These are phyloP conservation scores for Tipula unca DNA, from an alignment of 2,888 invertebrate species.

Conservation along the genomic window DNA sequence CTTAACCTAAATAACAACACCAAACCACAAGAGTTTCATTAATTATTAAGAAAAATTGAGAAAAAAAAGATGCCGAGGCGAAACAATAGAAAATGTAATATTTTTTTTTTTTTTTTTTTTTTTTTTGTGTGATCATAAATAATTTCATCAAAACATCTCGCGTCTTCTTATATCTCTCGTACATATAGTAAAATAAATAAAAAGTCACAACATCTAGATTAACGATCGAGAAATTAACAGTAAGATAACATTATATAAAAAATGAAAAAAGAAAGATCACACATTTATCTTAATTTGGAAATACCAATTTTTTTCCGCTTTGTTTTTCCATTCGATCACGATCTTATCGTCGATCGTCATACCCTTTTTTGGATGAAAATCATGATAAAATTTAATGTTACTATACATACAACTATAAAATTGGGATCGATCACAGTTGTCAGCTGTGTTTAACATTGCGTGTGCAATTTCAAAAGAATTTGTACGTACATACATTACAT, in stretches of 20 bases:
- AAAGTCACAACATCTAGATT: constrained; percentile 2
- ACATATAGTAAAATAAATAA: not conserved
- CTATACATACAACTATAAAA: not conserved
- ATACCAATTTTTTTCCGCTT: not conserved
- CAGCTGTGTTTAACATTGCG: not conserved
- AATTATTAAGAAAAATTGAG: not conserved
- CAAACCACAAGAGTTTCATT: not conserved
- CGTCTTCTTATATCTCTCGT: not conserved
- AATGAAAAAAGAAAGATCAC: not conserved
- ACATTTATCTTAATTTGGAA: not conserved
- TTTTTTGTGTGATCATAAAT: not conserved
- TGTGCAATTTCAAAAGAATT: not conserved
- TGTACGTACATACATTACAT: not conserved
- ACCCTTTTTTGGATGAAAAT: not conserved
- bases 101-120: not conserved
- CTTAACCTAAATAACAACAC: not conserved
- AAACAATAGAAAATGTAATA: constrained; percentile 1
- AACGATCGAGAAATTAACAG: not conserved
- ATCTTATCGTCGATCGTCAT: not conserved
- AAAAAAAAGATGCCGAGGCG: not conserved
- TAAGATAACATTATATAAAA: not conserved
- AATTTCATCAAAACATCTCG: not conserved
- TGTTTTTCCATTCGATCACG: not conserved
- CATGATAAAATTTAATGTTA: not conserved
- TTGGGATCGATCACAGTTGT: not conserved